These are phyloP conservation scores for Prionace glauca DNA, from an alignment of 2,797 vertebrate genomes.

Conservation along the genomic window DNA sequence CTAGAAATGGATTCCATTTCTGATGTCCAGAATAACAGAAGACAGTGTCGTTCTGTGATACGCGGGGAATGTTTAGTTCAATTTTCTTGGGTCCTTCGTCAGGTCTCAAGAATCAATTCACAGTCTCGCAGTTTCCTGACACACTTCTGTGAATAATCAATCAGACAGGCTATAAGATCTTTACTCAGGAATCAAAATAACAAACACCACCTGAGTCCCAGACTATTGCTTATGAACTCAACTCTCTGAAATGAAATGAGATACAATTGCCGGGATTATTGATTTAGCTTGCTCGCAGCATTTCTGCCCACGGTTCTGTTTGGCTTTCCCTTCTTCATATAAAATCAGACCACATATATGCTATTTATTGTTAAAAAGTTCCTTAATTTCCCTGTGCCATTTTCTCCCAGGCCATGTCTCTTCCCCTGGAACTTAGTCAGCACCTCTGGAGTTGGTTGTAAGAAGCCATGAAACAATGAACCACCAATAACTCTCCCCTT, in stretches of 20 bases:
- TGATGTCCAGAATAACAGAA: neutral
- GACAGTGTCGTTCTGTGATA: neutral
- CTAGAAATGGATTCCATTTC: neutral
- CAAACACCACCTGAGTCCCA: constrained; percentile 31
- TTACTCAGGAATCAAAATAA: neutral
- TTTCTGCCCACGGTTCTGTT: neutral
- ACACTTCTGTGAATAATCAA: neutral
- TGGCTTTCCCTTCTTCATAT: neutral
- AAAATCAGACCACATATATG: neutral
- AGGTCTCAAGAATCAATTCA: constrained; percentile 18
- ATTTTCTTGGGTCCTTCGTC: neutral
- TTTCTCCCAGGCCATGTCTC: neutral
- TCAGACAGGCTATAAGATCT: neutral
- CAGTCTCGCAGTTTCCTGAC: constrained; percentile 11
- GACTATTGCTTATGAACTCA: neutral
- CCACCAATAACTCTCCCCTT: neutral
- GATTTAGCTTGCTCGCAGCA: neutral
- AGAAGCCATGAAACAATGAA: neutral
- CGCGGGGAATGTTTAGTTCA: neutral
- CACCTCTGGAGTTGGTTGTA: neutral
- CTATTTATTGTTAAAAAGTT: neutral
- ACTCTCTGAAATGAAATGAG: neutral
- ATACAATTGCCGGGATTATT: neutral
- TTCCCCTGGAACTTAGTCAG: neutral
- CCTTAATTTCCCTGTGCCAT: neutral